Percentiles rank a stretch among this genome's conserved stretches.
phyloP scores from a whole-genome alignment of 2,113 vertebrate genomes.

The Panurus biarmicus region DNA sequence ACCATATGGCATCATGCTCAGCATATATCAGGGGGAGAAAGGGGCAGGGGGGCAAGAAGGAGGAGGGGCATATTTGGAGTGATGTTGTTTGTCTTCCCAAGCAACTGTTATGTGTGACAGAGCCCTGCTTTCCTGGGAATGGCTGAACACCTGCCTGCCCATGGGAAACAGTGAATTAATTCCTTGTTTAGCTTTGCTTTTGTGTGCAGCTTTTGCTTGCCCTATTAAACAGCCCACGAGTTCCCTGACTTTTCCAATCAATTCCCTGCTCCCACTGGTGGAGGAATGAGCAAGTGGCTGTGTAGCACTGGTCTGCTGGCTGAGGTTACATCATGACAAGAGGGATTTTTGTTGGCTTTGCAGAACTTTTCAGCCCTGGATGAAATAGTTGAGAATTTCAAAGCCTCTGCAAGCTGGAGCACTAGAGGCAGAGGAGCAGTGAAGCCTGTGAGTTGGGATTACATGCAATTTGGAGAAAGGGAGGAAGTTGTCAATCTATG shows the following conservation, averaged over 20 bases:
- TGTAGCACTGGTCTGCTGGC: not conserved
- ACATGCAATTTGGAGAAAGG: not conserved
- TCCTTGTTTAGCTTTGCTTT: not conserved
- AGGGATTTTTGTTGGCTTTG: not conserved
- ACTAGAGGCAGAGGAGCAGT: not conserved
- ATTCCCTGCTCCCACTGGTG: not conserved
- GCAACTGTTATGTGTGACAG: rapidly evolving
- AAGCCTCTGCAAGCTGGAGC: not conserved
- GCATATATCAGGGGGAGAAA: rapidly evolving
- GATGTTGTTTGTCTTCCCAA: not conserved
- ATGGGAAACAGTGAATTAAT: not conserved
- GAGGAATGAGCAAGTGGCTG: rapidly evolving
- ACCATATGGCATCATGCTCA: not conserved
- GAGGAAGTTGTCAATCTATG: not conserved
- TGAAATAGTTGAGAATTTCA: not conserved
- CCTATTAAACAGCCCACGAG: not conserved
- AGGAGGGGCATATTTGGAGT: not conserved
- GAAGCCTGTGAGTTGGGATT: not conserved
- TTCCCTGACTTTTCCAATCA: not conserved
- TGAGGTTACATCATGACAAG: not conserved
- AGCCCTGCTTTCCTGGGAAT: not conserved
- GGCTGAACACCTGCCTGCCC: not conserved
- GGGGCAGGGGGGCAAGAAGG: not conserved
- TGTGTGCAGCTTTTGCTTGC: not conserved
- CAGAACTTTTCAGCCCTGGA: not conserved